Base-by-base conservation (phyloP, 2,797 vertebrate species). In the Pipistrellus pygmaeus region DNA sequence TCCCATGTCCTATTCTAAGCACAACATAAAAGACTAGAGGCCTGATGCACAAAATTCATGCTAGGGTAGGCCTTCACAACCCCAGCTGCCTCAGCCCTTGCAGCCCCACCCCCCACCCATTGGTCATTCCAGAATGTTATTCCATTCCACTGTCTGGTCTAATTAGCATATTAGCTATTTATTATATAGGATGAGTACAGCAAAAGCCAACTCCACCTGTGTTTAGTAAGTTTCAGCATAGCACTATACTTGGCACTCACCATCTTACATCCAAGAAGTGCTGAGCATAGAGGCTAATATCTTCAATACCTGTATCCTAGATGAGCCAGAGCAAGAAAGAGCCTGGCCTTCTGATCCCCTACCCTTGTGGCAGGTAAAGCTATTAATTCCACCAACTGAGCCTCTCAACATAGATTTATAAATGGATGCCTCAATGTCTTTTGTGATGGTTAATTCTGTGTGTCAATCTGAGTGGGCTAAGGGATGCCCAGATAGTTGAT, bases 201-300 rank as follows among this genome's bases (percentile, higher is more conserved):
- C 60, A 62, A 62, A 62, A 62, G 30, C 60, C 5, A 85, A 62
- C 10, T 20, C 7, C 21, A 35, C 53, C 48, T 68, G 5, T 60
- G 6, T 57, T 96, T 88, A 69, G 4, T 76, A 32, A 62, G 48
- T 72, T 81, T 64, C 44, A 88, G 21, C 90, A 92, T 27, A 86
- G 21, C 82, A 83, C 21, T 17, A 32, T 84, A 62, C 9, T 48
- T 48, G 9, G 21, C 23, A 14, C 46, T 86, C n/a, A 38, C 51
- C 27, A 32, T n/a, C 80, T 77, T 38, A 95, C 38, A 88, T 21
- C 11, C 32, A 69, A 85, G 18, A 85, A 0, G 15, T 48, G 60
- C 46, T 73, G 7, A 84, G 20, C 14, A 89, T 64, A 25, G 12
- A 72, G 9, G 10, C 5, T 51, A 92, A 35, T 2, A 41, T 71